phyloP scores from a whole-genome alignment of 2,888 invertebrate species.

The Criorhina ranunculi region DNA sequence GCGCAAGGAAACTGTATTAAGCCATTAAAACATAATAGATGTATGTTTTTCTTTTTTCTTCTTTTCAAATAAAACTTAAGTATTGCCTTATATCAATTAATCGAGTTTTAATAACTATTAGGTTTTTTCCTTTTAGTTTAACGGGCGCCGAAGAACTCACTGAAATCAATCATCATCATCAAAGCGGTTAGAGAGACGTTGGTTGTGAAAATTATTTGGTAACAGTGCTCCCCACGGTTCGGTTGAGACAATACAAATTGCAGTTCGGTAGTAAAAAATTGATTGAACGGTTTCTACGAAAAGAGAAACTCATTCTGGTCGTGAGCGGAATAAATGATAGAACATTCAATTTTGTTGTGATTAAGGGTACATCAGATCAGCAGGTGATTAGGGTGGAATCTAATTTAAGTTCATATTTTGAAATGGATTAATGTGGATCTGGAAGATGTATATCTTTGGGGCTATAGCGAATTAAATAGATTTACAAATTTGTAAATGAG shows the following conservation, averaged over 20 bases:
- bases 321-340: slow-evolving; percentile 13
- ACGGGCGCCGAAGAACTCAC: slow-evolving; percentile 24
- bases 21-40: too few species aligned
- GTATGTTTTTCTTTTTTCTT: background rate
- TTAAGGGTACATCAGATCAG: slow-evolving; percentile 26
- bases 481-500: too few species aligned
- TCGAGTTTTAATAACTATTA: slow-evolving; percentile 5
- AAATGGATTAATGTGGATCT: background rate
- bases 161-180: slow-evolving; percentile 73
- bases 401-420: slow-evolving; percentile 23
- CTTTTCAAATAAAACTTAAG: slow-evolving; percentile 1
- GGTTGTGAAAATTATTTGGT: slow-evolving; percentile 21
- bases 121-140: slow-evolving; percentile 30
- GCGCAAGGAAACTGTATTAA: too few species aligned
- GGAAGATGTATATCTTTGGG: background rate
- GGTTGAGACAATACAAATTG: slow-evolving; percentile 34
- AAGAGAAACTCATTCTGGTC: slow-evolving; percentile 17
- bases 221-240: slow-evolving; percentile 5
- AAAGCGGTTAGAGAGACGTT: slow-evolving; percentile 58
- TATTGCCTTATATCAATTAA: slow-evolving; percentile 54
- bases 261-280: slow-evolving; percentile 44
- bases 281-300: slow-evolving; percentile 60
- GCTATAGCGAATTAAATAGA: background rate
- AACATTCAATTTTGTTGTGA: slow-evolving; percentile 44
- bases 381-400: slow-evolving; percentile 33